Percentiles rank a stretch among this genome's conserved stretches.
Evolutionary conservation across 1,140 invertebrate genomes (phyloP).

Genomic region (Drosophila trapezifrons): DNA sequence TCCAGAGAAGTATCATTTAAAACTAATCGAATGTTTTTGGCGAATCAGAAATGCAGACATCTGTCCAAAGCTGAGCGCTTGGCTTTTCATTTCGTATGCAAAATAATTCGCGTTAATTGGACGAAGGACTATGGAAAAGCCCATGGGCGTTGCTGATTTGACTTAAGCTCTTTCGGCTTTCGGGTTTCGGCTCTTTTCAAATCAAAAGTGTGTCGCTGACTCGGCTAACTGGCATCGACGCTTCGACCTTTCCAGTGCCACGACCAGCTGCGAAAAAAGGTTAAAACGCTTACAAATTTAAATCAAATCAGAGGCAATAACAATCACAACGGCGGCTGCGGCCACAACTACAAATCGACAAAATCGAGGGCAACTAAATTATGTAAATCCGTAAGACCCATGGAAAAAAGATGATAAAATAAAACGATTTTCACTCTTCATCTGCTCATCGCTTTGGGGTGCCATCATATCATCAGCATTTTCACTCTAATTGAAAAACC

Average conservation of each 20-base stretch:
- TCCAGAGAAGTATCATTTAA: neutral
- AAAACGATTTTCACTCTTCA: constrained; percentile 76
- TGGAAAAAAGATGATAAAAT: constrained; percentile 53
- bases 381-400: constrained; percentile 69
- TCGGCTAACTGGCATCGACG: constrained; percentile 40
- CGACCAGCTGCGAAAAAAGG: constrained; percentile 41
- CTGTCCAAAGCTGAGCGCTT: neutral
- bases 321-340: constrained; percentile 30
- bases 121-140: constrained; percentile 51
- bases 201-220: constrained; percentile 53
- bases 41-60: constrained; percentile 6
- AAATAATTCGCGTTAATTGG: constrained; percentile 55
- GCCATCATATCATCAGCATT: constrained; percentile 76
- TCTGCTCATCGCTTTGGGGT: constrained; percentile 56
- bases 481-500: constrained; percentile 83
- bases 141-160: constrained; percentile 31
- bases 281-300: constrained; percentile 57
- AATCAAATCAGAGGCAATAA: constrained; percentile 51
- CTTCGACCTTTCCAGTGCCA: constrained; percentile 42
- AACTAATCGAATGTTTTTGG: constrained; percentile 2
- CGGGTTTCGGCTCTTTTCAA: constrained; percentile 23
- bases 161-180: constrained; percentile 12
- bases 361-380: constrained; percentile 79
- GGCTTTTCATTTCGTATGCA: constrained; percentile 44
- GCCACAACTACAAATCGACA: constrained; percentile 21